Conservation (phyloP, 2,797 vertebrate species). For the Tragopan temminckii region DNA sequence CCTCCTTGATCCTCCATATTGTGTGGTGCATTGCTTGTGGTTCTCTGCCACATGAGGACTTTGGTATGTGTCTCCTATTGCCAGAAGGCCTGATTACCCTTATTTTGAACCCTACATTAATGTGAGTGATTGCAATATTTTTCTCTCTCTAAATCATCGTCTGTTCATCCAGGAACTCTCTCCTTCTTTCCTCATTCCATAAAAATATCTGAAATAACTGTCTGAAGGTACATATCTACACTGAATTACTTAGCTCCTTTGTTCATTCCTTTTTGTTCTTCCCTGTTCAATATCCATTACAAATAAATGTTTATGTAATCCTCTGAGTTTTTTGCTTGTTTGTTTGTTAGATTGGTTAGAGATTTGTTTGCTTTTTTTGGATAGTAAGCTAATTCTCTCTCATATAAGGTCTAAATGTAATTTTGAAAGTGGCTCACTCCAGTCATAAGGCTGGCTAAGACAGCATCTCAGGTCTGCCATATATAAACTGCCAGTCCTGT, state of each 20-base stretch:
- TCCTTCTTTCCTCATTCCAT: background rate
- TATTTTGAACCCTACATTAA: background rate
- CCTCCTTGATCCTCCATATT: background rate
- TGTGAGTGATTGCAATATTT: background rate
- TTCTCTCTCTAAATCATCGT: background rate
- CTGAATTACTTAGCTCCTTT: background rate
- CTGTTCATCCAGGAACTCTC: background rate
- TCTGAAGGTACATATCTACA: background rate
- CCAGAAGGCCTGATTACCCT: background rate
- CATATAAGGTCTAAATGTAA: background rate
- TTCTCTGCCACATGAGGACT: background rate
- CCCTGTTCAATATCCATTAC: background rate
- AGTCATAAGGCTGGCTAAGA: background rate
- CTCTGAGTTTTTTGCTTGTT: background rate
- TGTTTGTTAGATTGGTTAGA: background rate
- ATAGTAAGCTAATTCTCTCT: background rate
- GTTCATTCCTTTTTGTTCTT: background rate
- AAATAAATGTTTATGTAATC: background rate
- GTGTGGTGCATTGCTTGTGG: background rate
- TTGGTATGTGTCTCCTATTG: background rate
- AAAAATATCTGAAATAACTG: background rate
- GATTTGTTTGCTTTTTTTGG: background rate
- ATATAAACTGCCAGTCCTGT: background rate
- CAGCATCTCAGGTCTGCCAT: background rate
- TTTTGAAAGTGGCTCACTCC: background rate